These are phyloP conservation scores for Gavia stellata DNA, from an alignment of 2,113 vertebrate species.

Conservation along the genomic window DNA sequence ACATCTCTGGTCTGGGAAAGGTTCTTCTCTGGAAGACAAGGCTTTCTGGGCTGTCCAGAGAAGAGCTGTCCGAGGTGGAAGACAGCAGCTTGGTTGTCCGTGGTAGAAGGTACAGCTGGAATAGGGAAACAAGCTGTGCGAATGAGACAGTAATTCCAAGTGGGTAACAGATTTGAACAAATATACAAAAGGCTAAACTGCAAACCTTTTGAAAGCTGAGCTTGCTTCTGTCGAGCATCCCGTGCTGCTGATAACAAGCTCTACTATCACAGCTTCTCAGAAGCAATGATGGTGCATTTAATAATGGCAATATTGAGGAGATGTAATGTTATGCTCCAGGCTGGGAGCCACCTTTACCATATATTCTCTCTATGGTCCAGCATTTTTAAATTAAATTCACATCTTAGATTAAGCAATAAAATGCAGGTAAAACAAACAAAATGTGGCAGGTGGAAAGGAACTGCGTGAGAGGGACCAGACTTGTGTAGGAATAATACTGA, in stretches of 20 bases:
- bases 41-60: background rate
- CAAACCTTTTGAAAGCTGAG: background rate
- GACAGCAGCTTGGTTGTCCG: background rate
- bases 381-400: background rate
- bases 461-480: background rate
- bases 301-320: background rate
- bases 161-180: background rate
- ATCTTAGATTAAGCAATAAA: constrained; percentile 1
- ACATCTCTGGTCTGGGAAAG: background rate
- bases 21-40: background rate
- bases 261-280: background rate
- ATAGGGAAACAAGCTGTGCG: background rate
- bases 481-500: constrained; percentile 15
- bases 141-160: background rate
- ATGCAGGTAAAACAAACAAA: background rate
- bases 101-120: background rate
- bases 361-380: background rate
- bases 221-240: background rate
- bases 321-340: background rate
- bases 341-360: background rate
- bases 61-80: background rate
- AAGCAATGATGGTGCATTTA: background rate
- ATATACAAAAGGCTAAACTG: background rate
- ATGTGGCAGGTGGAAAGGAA: constrained; percentile 2
- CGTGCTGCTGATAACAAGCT: background rate